Percentiles rank a stretch among this genome's conserved stretches.
phyloP scores from a whole-genome alignment of 1,140 invertebrate genomes.

The Triops cancriformis region DNA sequence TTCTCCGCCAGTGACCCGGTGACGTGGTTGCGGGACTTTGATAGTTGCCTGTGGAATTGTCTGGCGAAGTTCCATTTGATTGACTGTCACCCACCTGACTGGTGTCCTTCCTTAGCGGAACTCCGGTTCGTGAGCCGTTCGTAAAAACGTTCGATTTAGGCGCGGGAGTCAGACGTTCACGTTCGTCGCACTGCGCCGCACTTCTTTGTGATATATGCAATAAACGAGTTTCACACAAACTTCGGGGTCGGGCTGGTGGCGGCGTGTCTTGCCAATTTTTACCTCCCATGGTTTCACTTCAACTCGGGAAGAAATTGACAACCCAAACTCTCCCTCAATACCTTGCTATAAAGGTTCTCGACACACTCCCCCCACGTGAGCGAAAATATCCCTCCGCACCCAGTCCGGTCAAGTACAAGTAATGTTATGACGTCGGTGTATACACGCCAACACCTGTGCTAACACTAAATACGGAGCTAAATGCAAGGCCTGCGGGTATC shows the following conservation, averaged over 20 bases:
- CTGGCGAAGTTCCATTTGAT: not conserved
- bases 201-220: not conserved
- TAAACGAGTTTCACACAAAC: conserved; percentile 1
- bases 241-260: not conserved
- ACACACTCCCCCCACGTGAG: not conserved
- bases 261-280: conserved; percentile 7
- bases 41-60: not conserved
- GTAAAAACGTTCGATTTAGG: conserved; percentile 6
- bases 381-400: not conserved
- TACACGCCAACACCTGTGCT: not conserved
- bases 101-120: not conserved
- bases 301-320: not conserved
- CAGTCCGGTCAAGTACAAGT: not conserved
- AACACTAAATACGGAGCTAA: not conserved
- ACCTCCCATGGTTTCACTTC: not conserved
- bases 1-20: not conserved
- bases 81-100: not conserved
- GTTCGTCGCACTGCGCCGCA: not conserved
- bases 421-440: not conserved
- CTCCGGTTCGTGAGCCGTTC: not conserved
- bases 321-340: not conserved
- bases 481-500: not conserved
- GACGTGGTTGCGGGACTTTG: not conserved
- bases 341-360: not conserved
- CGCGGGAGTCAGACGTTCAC: not conserved